Evolutionary conservation across 2,888 invertebrate species (phyloP).

Genomic region (Flexamia atlantica): DNA sequence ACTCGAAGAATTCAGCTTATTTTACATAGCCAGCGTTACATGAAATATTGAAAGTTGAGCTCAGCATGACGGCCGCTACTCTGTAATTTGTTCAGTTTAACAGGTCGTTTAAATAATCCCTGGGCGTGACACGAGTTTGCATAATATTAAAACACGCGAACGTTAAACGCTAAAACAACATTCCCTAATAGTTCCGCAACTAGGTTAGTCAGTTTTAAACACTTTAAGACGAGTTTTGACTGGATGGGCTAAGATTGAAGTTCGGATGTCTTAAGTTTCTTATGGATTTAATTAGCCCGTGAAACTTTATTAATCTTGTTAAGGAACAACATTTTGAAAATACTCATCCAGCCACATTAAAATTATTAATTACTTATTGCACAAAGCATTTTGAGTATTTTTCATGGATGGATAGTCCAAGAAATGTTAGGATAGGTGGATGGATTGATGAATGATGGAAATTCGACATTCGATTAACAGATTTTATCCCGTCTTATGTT

Average conservation of each 20-base stretch:
- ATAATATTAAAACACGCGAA: conserved; percentile 31
- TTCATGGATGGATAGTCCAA: not conserved
- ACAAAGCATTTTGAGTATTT: not conserved
- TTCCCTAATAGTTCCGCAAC: conserved; percentile 32
- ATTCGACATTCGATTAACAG: too few species aligned
- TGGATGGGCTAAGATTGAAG: conserved; percentile 16
- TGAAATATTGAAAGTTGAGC: conserved; percentile 53
- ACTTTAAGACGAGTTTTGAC: conserved; percentile 31
- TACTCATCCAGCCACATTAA: not conserved
- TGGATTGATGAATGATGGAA: too few species aligned
- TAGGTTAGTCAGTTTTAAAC: conserved; percentile 24
- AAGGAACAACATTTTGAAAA: not conserved
- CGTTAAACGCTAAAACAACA: conserved; percentile 39
- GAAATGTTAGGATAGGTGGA: not conserved
- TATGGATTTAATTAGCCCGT: not conserved
- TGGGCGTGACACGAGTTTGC: conserved; percentile 6
- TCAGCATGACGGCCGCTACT: conserved; percentile 32
- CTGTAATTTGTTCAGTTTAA: conserved; percentile 48
- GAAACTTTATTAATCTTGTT: conserved; percentile 1
- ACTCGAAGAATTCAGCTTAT: too few species aligned
- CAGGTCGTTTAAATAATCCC: conserved; percentile 46
- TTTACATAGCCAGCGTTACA: not conserved
- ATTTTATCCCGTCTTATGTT: too few species aligned
- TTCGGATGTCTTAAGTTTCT: conserved; percentile 7
- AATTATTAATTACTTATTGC: not conserved